Percentiles rank a stretch among this genome's conserved stretches.
phyloP scores from a whole-genome alignment of 2,888 invertebrate genomes.

The Stramonita haemastoma region DNA sequence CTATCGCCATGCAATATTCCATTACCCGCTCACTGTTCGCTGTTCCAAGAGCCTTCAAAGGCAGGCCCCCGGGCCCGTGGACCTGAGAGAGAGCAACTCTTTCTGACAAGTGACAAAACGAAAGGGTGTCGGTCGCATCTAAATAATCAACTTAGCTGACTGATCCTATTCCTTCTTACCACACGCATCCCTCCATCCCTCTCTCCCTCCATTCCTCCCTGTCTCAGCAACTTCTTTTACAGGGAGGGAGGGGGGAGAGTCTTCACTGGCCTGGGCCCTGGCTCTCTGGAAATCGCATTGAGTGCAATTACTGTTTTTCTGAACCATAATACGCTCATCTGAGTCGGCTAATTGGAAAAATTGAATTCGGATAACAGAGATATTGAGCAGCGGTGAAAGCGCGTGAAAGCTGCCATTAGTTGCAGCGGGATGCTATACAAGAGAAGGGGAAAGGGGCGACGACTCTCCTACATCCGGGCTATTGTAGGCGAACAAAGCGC shows the following conservation, averaged over 20 bases:
- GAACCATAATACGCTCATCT: conserved; percentile 48
- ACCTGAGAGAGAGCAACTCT: conserved; percentile 36
- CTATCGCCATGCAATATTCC: conserved; percentile 45
- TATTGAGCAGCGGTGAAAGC: conserved; percentile 49
- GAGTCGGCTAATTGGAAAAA: conserved; percentile 53
- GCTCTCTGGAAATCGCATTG: conserved; percentile 45
- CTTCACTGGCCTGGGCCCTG: background rate
- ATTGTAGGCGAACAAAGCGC: conserved; percentile 38
- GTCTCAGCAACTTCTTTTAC: conserved; percentile 19
- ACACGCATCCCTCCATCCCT: background rate
- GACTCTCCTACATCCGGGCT: conserved; percentile 42
- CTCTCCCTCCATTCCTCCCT: background rate
- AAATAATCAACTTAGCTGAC: conserved; percentile 41
- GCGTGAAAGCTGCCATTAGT: conserved; percentile 47
- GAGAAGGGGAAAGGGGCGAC: conserved; percentile 32
- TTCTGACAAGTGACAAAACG: conserved; percentile 45
- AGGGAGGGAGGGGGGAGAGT: background rate
- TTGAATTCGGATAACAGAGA: conserved; percentile 60
- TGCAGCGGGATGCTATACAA: conserved; percentile 36
- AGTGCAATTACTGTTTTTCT: conserved; percentile 52
- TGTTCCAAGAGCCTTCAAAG: conserved; percentile 42
- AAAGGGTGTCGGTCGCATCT: conserved; percentile 40
- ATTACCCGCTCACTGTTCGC: conserved; percentile 46
- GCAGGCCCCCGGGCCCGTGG: background rate
- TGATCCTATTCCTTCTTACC: conserved; percentile 31